Evolutionary conservation across 2,888 invertebrate genomes (phyloP), one percentile per base, ranked within the genome.

Genomic region (Protodeltote pygarga): DNA sequence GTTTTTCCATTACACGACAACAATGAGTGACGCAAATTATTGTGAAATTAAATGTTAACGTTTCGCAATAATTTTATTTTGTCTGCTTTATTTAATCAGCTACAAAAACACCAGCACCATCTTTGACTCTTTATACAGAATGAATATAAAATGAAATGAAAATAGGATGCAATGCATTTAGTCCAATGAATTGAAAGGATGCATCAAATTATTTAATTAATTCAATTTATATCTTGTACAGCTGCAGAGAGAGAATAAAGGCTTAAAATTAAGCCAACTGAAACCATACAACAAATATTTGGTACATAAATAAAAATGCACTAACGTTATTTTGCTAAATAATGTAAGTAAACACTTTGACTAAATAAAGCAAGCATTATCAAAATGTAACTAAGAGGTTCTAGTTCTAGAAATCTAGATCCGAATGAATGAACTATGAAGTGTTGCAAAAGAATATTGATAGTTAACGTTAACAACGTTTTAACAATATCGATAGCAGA

Each of bases 161-260:
- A 52, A 47, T 40, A 23, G 34, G 40, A 44, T 39, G 63, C 27
- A 34, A 20, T 51, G 59, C 44, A 59, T 5, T 4, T 24, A 39
- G 14, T 24, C 24, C 37, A 64, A 57, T 60, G 17, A 46, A 69
- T 65, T 64, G 53, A 54, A 55, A 61, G 73, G 73, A 74, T 58
- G 66, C 60, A 38, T 44, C 64, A 48, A 64, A 64, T 73, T 73
- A 73, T 69, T 70, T 55, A 5, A 68, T 71, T 64, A 42, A 25
- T 59, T 35, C 40, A 44, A 9, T 34, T 42, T 23, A 20, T 28
- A 21, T 13, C 10, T 39, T 42, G 54, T 21, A 34, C 14, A 27
- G 53, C 28, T 27, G 31, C 16, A 25, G 14, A 5, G 5, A n/a
- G 9, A 15, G 11, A 13, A n/a, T n/a, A n/a, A n/a, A n/a, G n/a